Conservation (phyloP, 2,888 invertebrate species). For the Drosophila ustulata region DNA sequence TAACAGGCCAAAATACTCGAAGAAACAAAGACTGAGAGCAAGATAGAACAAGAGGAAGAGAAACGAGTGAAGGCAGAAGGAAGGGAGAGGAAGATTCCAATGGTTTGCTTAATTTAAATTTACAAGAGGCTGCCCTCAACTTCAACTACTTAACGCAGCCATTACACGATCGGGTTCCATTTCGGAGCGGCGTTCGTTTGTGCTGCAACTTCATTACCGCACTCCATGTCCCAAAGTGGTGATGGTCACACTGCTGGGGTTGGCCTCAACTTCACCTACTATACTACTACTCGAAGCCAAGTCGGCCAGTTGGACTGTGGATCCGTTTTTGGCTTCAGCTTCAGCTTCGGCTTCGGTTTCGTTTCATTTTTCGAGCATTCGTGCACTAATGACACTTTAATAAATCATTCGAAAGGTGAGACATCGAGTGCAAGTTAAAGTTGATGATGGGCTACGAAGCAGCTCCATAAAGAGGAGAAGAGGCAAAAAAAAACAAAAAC, state of each 20-base stretch:
- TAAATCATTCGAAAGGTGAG: constrained; percentile 84
- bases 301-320: constrained; percentile 39
- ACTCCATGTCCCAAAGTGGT: constrained; percentile 56
- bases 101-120: constrained; percentile 77
- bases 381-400: constrained; percentile 84
- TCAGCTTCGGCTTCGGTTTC: constrained; percentile 62
- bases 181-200: constrained; percentile 61
- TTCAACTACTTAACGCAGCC: constrained; percentile 81
- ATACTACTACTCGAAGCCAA: constrained; percentile 25
- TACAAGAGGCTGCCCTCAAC: constrained; percentile 63
- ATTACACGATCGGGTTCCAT: constrained; percentile 75
- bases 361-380: constrained; percentile 77
- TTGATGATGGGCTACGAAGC: constrained; percentile 69
- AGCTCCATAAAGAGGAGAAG: constrained; percentile 44
- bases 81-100: constrained; percentile 25
- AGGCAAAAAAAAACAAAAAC: constrained; percentile 13
- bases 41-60: constrained; percentile 7
- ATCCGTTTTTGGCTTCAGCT: constrained; percentile 26
- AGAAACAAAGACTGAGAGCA: constrained; percentile 1
- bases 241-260: constrained; percentile 25
- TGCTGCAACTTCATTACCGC: constrained; percentile 80
- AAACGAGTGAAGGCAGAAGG: constrained; percentile 9
- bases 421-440: constrained; percentile 80
- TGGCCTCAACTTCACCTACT: constrained; percentile 41
- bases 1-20: constrained; percentile 26